Evolutionary conservation across 1,140 invertebrate species (phyloP), one percentile per base, ranked within the genome.

Genomic region (Laupala kohalensis): DNA sequence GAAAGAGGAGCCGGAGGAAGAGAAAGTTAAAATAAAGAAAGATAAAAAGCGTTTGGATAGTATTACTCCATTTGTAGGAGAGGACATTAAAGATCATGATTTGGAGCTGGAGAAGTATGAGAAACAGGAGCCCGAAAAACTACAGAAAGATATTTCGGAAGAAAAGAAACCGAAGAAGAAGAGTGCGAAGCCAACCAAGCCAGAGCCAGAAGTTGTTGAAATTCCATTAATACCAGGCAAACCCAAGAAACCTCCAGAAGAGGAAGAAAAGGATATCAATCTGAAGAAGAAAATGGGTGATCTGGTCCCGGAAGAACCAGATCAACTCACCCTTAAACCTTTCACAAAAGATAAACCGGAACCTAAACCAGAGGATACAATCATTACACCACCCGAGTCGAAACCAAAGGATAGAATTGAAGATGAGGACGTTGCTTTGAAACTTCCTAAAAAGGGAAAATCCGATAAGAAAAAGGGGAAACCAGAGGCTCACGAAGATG

Each of bases 171-270:
- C 65, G 53, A 71, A 72, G 28, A 69, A 67, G 73, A 72, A 68
- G 28, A 75, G 69, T 23, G 64, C 28, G 67, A 73, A 74, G 68
- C 69, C 71, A 62, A 27, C 23, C 2, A 62, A 30, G 23, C 30
- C 72, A 64, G 73, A 73, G 72, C 70, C 64, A 28, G 73, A 74
- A 71, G 37, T 25, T 19, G 23, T 72, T 23, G n/a, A 71, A 71
- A 71, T 70, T 19, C 80, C 82, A 24, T 76, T 87, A 24, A 77
- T 82, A 67, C 83, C 83, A 53, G 85, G 86, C 4, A 77, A 78
- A 72, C 86, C 87, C 2, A 86, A 87, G 75, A 78, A 81, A 67
- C 71, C 78, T 25, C 80, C 83, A 75, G 78, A 81, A 30, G 70
- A 73, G 73, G 26, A 71, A 70, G 67, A 76, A 69, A 72, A 73